A percentile compares a stretch with the other conserved stretches of the same genome.
These are phyloP conservation scores for Chloroceryle aenea DNA, from an alignment of 2,113 vertebrate genomes.

Conservation along the genomic window DNA sequence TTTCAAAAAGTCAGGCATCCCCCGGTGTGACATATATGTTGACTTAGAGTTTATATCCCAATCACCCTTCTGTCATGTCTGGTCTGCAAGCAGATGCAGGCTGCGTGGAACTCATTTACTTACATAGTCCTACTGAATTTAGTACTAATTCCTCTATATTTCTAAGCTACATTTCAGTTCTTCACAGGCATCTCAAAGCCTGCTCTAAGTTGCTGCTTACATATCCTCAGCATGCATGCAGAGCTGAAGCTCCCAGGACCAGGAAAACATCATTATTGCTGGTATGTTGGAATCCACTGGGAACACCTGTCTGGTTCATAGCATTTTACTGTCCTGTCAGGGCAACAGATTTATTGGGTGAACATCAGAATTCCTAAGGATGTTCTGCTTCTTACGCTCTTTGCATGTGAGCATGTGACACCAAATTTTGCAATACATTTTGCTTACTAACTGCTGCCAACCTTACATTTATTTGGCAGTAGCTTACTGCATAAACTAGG, in stretches of 20 bases:
- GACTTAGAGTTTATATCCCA: not conserved
- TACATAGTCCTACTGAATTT: not conserved
- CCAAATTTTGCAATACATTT: not conserved
- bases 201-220: not conserved
- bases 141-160: not conserved
- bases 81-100: not conserved
- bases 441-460: not conserved
- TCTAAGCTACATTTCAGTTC: not conserved
- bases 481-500: not conserved
- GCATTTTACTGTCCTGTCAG: not conserved
- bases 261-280: not conserved
- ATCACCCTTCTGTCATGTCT: not conserved
- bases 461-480: not conserved
- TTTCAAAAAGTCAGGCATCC: not conserved
- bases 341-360: not conserved
- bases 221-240: accelerated
- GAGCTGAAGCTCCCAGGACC: not conserved
- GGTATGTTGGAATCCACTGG: not conserved
- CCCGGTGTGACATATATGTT: not conserved
- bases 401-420: not conserved
- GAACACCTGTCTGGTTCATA: not conserved
- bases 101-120: not conserved
- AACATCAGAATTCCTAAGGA: not conserved
- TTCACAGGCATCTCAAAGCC: not conserved
- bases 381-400: not conserved